Conservation (phyloP, 2,797 vertebrate genomes). For the Enteromius treurensis region DNA sequence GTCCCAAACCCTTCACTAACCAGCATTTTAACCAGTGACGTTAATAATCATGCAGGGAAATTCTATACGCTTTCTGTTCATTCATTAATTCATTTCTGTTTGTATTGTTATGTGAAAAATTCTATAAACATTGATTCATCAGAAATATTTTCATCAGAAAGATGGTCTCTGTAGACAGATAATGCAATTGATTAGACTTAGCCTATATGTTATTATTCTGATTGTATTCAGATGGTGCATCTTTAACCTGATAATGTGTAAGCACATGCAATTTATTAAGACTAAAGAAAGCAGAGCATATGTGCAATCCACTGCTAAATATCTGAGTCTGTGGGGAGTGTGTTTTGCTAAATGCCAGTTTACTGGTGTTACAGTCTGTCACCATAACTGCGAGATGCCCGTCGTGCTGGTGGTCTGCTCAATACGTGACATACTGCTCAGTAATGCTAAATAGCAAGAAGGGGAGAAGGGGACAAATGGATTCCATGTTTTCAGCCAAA, state of each 20-base stretch:
- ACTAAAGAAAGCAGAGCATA: neutral
- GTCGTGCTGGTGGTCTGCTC: conserved; percentile 52
- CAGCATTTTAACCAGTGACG: neutral
- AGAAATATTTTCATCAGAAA: neutral
- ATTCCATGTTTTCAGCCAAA: conserved; percentile 82
- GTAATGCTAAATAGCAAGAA: conserved; percentile 68
- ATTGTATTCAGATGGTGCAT: neutral
- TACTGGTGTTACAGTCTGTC: conserved; percentile 25
- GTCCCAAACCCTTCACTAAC: neutral
- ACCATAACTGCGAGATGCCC: conserved; percentile 41
- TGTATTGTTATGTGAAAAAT: neutral
- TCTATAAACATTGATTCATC: neutral
- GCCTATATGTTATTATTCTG: neutral
- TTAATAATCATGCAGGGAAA: neutral
- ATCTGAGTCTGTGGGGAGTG: conserved; percentile 13
- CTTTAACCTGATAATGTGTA: neutral
- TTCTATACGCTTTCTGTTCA: neutral
- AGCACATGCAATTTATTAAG: neutral
- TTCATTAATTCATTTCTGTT: neutral
- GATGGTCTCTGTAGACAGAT: too few species aligned
- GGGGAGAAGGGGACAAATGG: conserved; percentile 76
- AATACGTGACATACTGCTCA: conserved; percentile 59
- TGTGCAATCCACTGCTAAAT: conserved; percentile 1
- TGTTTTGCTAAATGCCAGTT: conserved; percentile 30
- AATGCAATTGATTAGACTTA: neutral